Evolutionary conservation across 2,113 vertebrate species (phyloP).

Genomic region (Paramisgurnus dabryanus): DNA sequence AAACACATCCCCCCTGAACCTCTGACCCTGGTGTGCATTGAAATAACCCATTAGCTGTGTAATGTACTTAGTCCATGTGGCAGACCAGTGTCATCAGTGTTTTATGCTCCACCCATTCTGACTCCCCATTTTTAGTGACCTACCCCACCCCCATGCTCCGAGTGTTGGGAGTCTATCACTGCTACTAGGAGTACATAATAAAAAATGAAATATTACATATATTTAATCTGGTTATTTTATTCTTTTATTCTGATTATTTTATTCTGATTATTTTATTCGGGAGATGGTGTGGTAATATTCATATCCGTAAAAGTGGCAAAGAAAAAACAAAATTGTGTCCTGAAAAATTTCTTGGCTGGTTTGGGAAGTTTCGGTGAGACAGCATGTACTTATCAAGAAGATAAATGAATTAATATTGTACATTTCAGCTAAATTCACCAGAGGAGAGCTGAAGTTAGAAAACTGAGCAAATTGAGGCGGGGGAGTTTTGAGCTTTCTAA

Average conservation of each 20-base stretch:
- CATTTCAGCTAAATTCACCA: constrained; percentile 69
- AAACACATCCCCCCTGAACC: constrained; percentile 68
- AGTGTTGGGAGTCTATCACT: constrained; percentile 54
- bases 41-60: constrained; percentile 72
- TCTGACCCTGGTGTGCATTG: constrained; percentile 64
- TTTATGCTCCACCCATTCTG: constrained; percentile 62
- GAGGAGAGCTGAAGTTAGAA: constrained; percentile 63
- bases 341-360: constrained; percentile 62
- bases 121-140: constrained; percentile 68
- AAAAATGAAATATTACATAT: too few species aligned
- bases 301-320: too few species aligned
- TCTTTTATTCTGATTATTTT: too few species aligned
- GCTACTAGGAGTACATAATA: constrained; percentile 4
- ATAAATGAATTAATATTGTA: constrained; percentile 82
- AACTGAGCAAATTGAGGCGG: constrained; percentile 62
- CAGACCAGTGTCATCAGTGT: constrained; percentile 54
- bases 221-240: too few species aligned
- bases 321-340: not conserved
- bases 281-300: not conserved
- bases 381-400: constrained; percentile 75
- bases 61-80: constrained; percentile 61
- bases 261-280: too few species aligned
- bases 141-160: constrained; percentile 73
- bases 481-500: constrained; percentile 67
- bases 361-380: constrained; percentile 73